These are phyloP conservation scores for Ctenochaetus hawaiiensis DNA, from an alignment of 2,797 vertebrate genomes.

Conservation along the genomic window DNA sequence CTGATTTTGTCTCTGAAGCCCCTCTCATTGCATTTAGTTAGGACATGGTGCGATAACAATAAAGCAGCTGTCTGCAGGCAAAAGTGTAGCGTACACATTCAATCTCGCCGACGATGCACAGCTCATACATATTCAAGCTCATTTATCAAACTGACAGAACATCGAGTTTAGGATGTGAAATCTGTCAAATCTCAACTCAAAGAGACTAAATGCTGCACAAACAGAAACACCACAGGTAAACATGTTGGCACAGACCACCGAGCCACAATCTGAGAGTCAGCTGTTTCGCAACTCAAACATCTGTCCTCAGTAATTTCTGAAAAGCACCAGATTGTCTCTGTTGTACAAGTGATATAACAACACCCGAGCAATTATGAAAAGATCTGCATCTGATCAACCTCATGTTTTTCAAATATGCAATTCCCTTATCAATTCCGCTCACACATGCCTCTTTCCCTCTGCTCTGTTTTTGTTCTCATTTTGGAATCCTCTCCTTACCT, in stretches of 20 bases:
- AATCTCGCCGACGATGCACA: conserved; percentile 13
- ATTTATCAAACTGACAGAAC: conserved; percentile 32
- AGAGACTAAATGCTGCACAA: conserved; percentile 20
- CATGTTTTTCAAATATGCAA: background rate
- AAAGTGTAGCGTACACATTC: background rate
- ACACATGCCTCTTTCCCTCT: background rate
- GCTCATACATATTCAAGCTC: conserved; percentile 7
- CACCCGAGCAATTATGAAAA: conserved; percentile 15
- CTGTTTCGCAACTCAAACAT: conserved; percentile 48
- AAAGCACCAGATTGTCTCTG: conserved; percentile 30
- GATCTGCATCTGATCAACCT: background rate
- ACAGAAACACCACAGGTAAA: conserved; percentile 27
- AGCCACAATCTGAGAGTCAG: conserved; percentile 37
- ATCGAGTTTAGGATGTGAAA: conserved; percentile 26
- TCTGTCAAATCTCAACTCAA: conserved; percentile 20
- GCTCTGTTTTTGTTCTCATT: background rate
- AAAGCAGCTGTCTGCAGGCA: conserved; percentile 14
- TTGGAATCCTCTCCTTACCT: conserved; percentile 85
- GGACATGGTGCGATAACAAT: background rate
- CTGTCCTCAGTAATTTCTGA: conserved; percentile 18
- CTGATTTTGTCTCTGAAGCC: too few relatives aligned
- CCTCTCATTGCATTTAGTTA: too few relatives aligned
- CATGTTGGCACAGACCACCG: conserved; percentile 11
- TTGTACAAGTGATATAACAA: conserved; percentile 29
- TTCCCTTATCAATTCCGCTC: background rate